Percentiles rank a stretch among this genome's conserved stretches.
phyloP scores from a whole-genome alignment of 1,140 invertebrate species.

The Oreohelix idahoensis region DNA sequence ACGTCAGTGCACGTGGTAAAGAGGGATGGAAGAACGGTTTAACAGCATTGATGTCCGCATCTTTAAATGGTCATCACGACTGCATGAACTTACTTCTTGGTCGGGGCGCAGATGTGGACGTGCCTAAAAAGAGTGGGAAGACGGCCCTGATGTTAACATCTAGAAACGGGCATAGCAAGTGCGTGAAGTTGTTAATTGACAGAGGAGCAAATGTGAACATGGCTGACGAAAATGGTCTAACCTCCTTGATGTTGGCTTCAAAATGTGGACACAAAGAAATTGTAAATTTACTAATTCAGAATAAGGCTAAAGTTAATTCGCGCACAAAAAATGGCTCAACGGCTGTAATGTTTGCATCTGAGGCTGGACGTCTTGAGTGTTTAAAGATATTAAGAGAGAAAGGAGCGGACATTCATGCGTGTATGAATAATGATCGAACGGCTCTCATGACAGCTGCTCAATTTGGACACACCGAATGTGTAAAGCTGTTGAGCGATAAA shows the following conservation, averaged over 20 bases:
- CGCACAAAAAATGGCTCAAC: background rate
- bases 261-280: background rate
- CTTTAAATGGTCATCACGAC: background rate
- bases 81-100: background rate
- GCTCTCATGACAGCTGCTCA: background rate
- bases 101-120: background rate
- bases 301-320: background rate
- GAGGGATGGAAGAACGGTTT: background rate
- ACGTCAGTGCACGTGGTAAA: background rate
- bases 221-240: background rate
- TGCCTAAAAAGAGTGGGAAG: background rate
- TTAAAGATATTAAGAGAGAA: background rate
- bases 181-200: background rate
- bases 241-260: background rate
- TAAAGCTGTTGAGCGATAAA: background rate
- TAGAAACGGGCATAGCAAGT: background rate
- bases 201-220: slow-evolving; percentile 4
- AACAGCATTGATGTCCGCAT: slow-evolving; percentile 11
- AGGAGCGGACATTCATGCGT: background rate
- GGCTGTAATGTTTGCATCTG: background rate
- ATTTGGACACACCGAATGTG: background rate
- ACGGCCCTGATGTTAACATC: slow-evolving; percentile 1
- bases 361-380: background rate
- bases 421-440: background rate
- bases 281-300: background rate